Conservation (phyloP, 2,888 invertebrate species). For the Campoplex capitator region DNA sequence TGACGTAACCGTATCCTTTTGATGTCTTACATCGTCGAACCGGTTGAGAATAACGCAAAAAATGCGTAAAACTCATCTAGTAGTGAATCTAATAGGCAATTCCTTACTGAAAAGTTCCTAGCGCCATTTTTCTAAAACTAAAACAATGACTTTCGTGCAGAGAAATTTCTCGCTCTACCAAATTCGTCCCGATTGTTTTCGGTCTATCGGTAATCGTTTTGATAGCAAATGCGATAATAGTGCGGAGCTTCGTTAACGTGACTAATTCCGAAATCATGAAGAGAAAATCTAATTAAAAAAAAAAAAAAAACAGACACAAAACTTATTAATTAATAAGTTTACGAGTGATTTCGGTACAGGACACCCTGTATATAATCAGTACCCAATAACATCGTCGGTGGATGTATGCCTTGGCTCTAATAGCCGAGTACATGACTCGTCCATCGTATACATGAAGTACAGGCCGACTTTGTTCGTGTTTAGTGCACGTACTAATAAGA, state of each 20-base stretch:
- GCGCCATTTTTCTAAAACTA: not conserved
- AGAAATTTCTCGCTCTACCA: not conserved
- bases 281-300: not conserved
- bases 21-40: not conserved
- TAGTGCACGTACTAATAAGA: conserved; percentile 7
- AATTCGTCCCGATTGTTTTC: not conserved
- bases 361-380: conserved; percentile 8
- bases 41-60: not conserved
- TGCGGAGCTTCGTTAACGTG: not conserved
- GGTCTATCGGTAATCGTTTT: not conserved
- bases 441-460: conserved; percentile 17
- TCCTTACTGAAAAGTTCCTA: not conserved
- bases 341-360: not conserved
- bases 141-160: not conserved
- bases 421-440: conserved; percentile 32
- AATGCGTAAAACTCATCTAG: not conserved
- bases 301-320: not conserved
- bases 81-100: not conserved
- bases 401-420: conserved; percentile 34
- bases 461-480: not conserved
- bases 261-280: not conserved
- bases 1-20: not conserved
- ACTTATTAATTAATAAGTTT: not conserved
- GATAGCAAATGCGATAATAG: not conserved
- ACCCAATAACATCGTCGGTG: conserved; percentile 20